Percentiles rank a stretch among this genome's conserved stretches.
phyloP scores from a whole-genome alignment of 2,113 vertebrate genomes.

The Erythrolamprus reginae region DNA sequence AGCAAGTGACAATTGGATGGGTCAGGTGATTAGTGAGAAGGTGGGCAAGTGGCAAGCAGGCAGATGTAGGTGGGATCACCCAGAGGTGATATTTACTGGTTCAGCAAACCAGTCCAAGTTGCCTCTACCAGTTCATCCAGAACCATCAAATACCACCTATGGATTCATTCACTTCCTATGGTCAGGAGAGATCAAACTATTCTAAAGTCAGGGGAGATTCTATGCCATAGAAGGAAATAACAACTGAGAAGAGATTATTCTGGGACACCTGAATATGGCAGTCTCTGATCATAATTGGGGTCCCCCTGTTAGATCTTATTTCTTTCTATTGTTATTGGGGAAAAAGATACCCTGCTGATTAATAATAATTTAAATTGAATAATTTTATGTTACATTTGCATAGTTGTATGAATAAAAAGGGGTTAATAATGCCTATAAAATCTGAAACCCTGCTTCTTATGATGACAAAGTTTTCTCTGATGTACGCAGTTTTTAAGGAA shows the following conservation, averaged over 20 bases:
- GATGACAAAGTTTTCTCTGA: background rate
- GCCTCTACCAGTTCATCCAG: too few species aligned
- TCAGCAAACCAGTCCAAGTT: too few species aligned
- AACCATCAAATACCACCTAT: too few species aligned
- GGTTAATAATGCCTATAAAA: background rate
- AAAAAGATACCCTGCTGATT: background rate
- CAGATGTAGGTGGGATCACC: too few species aligned
- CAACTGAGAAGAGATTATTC: background rate
- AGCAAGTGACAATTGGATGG: too few species aligned
- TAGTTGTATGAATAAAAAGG: background rate
- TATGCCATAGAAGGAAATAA: background rate
- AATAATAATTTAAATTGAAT: background rate
- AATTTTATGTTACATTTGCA: background rate
- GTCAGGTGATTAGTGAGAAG: too few species aligned
- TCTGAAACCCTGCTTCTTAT: background rate
- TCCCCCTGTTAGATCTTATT: background rate
- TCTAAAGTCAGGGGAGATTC: background rate
- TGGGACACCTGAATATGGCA: background rate
- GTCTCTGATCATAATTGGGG: background rate
- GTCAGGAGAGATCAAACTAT: background rate
- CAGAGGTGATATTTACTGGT: too few species aligned
- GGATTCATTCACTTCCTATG: background rate
- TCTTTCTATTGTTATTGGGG: background rate
- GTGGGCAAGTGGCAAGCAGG: too few species aligned
- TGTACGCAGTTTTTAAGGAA: background rate